Evolutionary conservation across 2,113 vertebrate species (phyloP).

Genomic region (Gymnogyps californianus): DNA sequence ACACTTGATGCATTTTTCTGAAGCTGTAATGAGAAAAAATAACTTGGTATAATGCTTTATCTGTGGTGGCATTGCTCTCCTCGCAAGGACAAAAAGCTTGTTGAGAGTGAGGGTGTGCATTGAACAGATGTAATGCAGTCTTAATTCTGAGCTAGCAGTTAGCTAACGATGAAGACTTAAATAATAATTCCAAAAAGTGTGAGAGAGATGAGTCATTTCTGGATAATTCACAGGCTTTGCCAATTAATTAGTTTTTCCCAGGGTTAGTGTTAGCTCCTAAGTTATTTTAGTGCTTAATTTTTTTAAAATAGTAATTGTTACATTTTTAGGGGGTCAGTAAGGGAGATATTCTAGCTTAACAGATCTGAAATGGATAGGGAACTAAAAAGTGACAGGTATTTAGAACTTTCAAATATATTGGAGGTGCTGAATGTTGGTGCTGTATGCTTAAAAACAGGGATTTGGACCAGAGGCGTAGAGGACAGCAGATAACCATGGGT

Average conservation of each 20-base stretch:
- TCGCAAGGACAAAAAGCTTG: neutral
- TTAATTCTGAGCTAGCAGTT: neutral
- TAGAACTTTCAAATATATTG: neutral
- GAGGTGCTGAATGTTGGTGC: neutral
- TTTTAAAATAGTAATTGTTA: neutral
- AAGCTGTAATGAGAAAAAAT: neutral
- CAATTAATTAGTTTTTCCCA: neutral
- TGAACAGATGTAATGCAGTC: neutral
- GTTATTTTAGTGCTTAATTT: neutral
- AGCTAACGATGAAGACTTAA: neutral
- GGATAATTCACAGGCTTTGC: neutral
- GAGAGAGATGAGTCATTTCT: neutral
- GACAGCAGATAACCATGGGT: fast-evolving
- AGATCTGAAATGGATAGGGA: neutral
- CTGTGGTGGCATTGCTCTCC: neutral
- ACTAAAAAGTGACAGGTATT: neutral
- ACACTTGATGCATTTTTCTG: neutral
- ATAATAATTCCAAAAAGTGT: neutral
- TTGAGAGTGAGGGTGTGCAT: no score
- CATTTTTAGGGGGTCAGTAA: neutral
- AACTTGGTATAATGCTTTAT: neutral
- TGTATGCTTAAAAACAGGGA: neutral
- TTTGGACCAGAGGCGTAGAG: neutral
- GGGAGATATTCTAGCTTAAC: neutral
- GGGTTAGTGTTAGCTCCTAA: neutral